A percentile compares a stretch with the other conserved stretches of the same genome.
phyloP scores from a whole-genome alignment of 92 coral and sea anemone genomes.

The Umimayanthus chanpuru region DNA sequence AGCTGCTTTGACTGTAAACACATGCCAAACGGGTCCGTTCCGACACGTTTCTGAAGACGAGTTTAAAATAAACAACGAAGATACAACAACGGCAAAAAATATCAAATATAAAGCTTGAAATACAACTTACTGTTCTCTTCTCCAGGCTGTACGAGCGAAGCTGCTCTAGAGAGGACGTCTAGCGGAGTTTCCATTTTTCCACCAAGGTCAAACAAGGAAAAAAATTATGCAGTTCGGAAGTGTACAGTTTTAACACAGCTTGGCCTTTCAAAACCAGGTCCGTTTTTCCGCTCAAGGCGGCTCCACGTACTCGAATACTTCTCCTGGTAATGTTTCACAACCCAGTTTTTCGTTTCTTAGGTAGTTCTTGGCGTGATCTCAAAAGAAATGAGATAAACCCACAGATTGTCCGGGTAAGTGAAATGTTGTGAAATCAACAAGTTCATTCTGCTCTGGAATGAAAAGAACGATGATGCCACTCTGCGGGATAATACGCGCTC shows the following conservation, averaged over 20 bases:
- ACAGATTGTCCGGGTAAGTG: slow-evolving; percentile 14
- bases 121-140: slow-evolving; percentile 67
- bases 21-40: neutral
- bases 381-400: slow-evolving; percentile 32
- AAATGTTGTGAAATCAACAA: slow-evolving; percentile 41
- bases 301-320: neutral
- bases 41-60: slow-evolving; percentile 26
- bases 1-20: slow-evolving; percentile 8
- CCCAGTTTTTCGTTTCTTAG: neutral
- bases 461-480: slow-evolving; percentile 43
- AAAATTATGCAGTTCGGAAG: slow-evolving; percentile 17
- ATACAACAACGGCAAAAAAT: slow-evolving; percentile 3
- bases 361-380: neutral
- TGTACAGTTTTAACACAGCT: slow-evolving; percentile 3
- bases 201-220: slow-evolving; percentile 13
- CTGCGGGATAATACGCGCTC: neutral
- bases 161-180: slow-evolving; percentile 98
- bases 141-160: slow-evolving; percentile 91
- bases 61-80: neutral
- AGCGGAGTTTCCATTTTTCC: slow-evolving; percentile 82
- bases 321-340: slow-evolving; percentile 1
- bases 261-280: slow-evolving; percentile 15
- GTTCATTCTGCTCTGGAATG: slow-evolving; percentile 47
- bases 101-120: neutral
- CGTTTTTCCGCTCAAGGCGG: slow-evolving; percentile 39